These are phyloP conservation scores for Danaus chrysippus DNA, from an alignment of 2,888 invertebrate genomes.

Conservation along the genomic window DNA sequence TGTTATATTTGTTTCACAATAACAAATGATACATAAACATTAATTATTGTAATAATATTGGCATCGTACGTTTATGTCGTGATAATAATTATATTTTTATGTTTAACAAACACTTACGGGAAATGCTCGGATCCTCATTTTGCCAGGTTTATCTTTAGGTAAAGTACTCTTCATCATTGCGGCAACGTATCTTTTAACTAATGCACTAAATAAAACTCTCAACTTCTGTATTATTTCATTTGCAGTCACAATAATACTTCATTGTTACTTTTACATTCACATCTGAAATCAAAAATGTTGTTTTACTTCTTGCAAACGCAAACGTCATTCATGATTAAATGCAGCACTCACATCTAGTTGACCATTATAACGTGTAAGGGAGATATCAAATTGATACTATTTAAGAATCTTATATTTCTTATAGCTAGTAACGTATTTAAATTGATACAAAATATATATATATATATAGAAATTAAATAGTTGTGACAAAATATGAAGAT, in stretches of 20 bases:
- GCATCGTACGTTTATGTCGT: too few relatives aligned
- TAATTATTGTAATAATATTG: too few relatives aligned
- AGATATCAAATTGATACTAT: conserved; percentile 7
- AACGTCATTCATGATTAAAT: conserved; percentile 36
- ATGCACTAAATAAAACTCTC: conserved; percentile 47
- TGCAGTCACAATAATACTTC: conserved; percentile 64
- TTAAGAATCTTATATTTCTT: neutral
- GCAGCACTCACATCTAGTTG: conserved; percentile 14
- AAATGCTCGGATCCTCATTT: conserved; percentile 96
- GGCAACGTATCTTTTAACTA: conserved; percentile 49
- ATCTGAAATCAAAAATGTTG: conserved; percentile 58
- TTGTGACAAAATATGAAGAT: conserved; percentile 32
- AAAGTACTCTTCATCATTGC: conserved; percentile 86
- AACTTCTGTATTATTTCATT: conserved; percentile 57
- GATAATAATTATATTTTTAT: too few relatives aligned
- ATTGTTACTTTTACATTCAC: conserved; percentile 66
- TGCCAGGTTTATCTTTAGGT: conserved; percentile 92
- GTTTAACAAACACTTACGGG: too few relatives aligned
- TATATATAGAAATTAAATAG: conserved; percentile 18
- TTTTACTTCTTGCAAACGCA: conserved; percentile 28
- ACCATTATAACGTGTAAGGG: conserved; percentile 11
- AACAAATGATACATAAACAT: too few relatives aligned
- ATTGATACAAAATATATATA: conserved; percentile 24
- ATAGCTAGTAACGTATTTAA: conserved; percentile 12
- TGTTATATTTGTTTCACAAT: too few relatives aligned